Conservation (phyloP, 2,797 vertebrate genomes). For the Carduelis carduelis region DNA sequence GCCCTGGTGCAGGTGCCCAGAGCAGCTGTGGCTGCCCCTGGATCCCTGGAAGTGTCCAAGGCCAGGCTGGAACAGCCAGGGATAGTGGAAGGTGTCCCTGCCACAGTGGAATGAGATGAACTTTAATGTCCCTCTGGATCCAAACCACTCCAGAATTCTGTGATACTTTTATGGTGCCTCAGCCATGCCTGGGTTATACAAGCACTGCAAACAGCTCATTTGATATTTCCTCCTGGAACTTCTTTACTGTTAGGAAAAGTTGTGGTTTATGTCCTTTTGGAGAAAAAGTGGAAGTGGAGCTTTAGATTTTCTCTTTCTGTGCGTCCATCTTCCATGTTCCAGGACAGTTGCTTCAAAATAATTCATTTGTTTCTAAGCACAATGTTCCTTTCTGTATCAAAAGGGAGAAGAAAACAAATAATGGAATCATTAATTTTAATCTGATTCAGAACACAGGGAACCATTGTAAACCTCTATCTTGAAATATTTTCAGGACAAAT, state of each 20-base stretch:
- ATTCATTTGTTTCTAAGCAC: slow-evolving; percentile 14
- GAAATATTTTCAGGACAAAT: slow-evolving; percentile 37
- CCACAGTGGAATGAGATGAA: accelerated
- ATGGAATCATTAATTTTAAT: slow-evolving; percentile 41
- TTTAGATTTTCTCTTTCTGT: not conserved
- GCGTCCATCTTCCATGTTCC: not conserved
- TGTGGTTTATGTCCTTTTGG: not conserved
- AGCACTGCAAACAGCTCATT: not conserved
- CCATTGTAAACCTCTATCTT: not conserved
- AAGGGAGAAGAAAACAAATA: slow-evolving; percentile 40
- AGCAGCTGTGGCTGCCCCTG: not conserved
- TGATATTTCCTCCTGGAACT: not conserved
- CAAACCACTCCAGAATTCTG: not conserved
- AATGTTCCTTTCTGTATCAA: not conserved
- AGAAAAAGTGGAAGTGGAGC: not conserved
- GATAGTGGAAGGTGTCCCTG: accelerated
- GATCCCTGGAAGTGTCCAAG: accelerated
- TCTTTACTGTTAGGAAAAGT: not conserved
- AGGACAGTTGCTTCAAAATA: not conserved
- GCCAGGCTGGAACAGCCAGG: not conserved
- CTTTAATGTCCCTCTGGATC: not conserved
- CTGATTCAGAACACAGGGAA: slow-evolving; percentile 20
- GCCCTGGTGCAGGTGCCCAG: not conserved
- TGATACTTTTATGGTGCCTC: not conserved
- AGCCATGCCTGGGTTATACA: not conserved